Base-by-base conservation (phyloP, 2,888 invertebrate species). In the Podabrus alpinus region DNA sequence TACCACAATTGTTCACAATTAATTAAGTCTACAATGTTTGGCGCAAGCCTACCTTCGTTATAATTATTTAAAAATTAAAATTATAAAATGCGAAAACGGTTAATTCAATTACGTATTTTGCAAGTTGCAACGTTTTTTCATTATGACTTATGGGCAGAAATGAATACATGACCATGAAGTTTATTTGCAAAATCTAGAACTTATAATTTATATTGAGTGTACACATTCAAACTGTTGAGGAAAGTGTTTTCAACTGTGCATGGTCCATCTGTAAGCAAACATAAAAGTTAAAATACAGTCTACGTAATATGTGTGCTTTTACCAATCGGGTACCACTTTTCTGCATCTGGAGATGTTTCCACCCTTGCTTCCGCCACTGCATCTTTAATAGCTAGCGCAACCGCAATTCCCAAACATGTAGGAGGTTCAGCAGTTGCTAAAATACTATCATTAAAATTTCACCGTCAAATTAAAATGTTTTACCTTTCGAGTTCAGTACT, bases 401-500 rank as follows among this genome's bases (percentile, higher is more conserved):
- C 85, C 0, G 89, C 88, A 1, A 89, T 85, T 0, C 90, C 85
- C 71, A 92, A 82, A 79, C 90, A 91, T 1, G 91, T 83, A 0
- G 92, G 88, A n/a, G 92, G 92, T 82, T 92, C 92, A 1, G 91
- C 92, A 15, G 91, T 90, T 1, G 92, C 92, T 92, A 78, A 21
- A 86, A 86, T 78, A 3, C 0, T 9, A 9, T 0, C 0, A 19
- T n/a, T 19, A 19, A 21, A n/a, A 7, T n/a, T n/a, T 4, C 1
- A 45, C 13, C 21, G 0, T 1, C 4, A 45, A 45, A 45, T 9
- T 1, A 3, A 9, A 16, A 2, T 16, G 10, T 13, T 45, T 78
- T 83, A 92, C 94, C 92, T 90, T 95, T 95, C 0, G 94, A 94
- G 72, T 94, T 89, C 78, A 94, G 87, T 13, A 94, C 91, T 15